A percentile compares a stretch with the other conserved stretches of the same genome.
Conservation (phyloP, 2,797 vertebrate genomes). For the Leptoclinus maculatus region DNA sequence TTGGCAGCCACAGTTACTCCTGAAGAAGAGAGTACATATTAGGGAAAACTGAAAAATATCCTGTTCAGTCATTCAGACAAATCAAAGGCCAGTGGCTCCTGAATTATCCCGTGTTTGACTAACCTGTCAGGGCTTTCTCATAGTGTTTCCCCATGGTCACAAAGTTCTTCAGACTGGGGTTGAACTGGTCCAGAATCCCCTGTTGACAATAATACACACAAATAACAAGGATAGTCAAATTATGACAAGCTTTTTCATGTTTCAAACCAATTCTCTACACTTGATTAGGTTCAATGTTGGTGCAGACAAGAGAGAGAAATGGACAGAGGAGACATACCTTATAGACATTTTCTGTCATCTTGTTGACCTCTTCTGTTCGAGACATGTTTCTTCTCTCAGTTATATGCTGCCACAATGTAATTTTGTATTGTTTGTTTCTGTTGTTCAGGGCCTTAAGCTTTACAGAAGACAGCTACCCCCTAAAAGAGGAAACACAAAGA, state of each 20-base stretch:
- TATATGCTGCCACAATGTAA: background rate
- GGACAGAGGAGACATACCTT: slow-evolving; percentile 75
- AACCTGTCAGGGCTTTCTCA: slow-evolving; percentile 87
- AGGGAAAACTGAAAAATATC: background rate
- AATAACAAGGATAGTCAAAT: background rate
- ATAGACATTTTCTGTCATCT: slow-evolving; percentile 92
- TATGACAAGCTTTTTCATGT: background rate
- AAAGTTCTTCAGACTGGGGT: slow-evolving; percentile 91
- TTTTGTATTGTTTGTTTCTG: slow-evolving; percentile 4
- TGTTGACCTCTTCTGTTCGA: slow-evolving; percentile 90
- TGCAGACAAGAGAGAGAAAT: background rate
- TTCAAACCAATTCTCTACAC: background rate
- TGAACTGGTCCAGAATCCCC: slow-evolving; percentile 91
- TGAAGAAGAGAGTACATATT: slow-evolving; percentile 57
- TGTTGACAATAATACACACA: slow-evolving; percentile 54
- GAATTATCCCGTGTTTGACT: slow-evolving; percentile 10
- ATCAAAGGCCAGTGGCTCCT: background rate
- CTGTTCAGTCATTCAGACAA: background rate
- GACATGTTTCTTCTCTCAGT: slow-evolving; percentile 81
- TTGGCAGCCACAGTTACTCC: slow-evolving; percentile 89
- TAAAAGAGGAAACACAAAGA: slow-evolving; percentile 27
- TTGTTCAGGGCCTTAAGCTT: slow-evolving; percentile 41
- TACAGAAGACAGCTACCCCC: slow-evolving; percentile 49
- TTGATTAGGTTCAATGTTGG: background rate
- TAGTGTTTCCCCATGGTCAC: slow-evolving; percentile 90